Base-by-base conservation (phyloP, 1,140 invertebrate species). In the Panagrolaimus sp. region DNA sequence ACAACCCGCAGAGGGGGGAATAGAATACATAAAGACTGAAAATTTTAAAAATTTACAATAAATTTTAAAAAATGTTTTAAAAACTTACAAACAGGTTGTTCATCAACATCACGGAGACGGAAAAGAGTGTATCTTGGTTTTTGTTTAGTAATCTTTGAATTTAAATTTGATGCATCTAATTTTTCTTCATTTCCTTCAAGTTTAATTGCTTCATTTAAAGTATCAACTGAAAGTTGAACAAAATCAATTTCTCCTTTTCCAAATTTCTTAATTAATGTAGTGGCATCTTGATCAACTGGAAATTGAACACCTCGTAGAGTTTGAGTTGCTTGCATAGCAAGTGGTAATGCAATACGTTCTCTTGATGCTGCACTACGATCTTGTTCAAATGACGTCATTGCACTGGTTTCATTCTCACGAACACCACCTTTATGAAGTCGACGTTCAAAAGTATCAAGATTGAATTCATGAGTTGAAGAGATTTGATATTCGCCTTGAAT, bases 401-500 rank as follows among this genome's bases (percentile, higher is more conserved):
- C 72, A 63, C 47, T 51, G 46, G 65, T 66, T 14, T 77, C 74
- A 23, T 9, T 45, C n/a, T 57, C 42, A 63, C 53, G 44, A 20
- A 67, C 38, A 27, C 13, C 16, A 66, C 53, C 38, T 61, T 42
- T 13, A 70, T 45, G 38, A 31, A 27, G 31, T 71, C 71, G 44
- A 83, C 51, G 61, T 69, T 70, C 73, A 69, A 77, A 79, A 9
- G 74, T 72, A 8, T 81, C 77, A 64, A 82, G 70, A 61, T 73
- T 80, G 71, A 84, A 86, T 90, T 91, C 85, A 86, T 85, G 31
- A 86, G 83, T 62, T 46, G 73, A 72, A 31, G 91, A 92, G 23
- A 90, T 91, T 87, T 93, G 92, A 72, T 93, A 83, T 86, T 96
- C 93, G 83, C 94, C 91, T 78, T 91, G 91, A 71, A 98, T 94